These are phyloP conservation scores for Paraplagusia blochii DNA, from an alignment of 2,113 vertebrate species.

Conservation along the genomic window DNA sequence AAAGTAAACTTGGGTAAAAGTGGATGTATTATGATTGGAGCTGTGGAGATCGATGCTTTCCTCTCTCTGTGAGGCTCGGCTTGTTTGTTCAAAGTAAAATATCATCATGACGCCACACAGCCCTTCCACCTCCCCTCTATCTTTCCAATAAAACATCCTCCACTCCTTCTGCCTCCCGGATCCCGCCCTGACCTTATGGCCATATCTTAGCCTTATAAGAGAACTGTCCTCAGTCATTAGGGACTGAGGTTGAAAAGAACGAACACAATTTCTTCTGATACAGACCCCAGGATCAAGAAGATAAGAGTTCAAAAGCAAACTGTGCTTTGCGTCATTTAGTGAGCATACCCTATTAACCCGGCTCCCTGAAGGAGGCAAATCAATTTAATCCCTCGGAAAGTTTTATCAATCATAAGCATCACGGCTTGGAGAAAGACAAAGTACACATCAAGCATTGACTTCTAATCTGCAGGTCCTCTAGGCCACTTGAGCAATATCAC, in stretches of 20 bases:
- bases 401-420: conserved; percentile 55
- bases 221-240: conserved; percentile 22
- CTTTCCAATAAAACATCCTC: conserved; percentile 35
- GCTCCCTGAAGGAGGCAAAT: conserved; percentile 38
- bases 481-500: conserved; percentile 39
- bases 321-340: conserved; percentile 23
- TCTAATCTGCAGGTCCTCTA: conserved; percentile 47
- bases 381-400: conserved; percentile 53
- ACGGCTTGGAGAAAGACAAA: conserved; percentile 34
- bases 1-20: conserved; percentile 66
- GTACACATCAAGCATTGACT: conserved; percentile 48
- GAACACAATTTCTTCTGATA: conserved; percentile 29
- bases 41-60: conserved; percentile 61
- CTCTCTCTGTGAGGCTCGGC: conserved; percentile 58
- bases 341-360: conserved; percentile 49
- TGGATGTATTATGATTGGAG: conserved; percentile 69
- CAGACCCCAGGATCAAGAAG: conserved; percentile 10
- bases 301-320: conserved; percentile 22
- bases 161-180: conserved; percentile 21
- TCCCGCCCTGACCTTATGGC: conserved; percentile 13
- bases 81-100: conserved; percentile 70
- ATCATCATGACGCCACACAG: conserved; percentile 54
- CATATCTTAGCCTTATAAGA: conserved; percentile 8
- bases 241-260: conserved; percentile 6
- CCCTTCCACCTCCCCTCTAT: conserved; percentile 48